Evolutionary conservation across 2,113 vertebrate species (phyloP), one percentile per base, ranked within the genome.

Genomic region (Urocolius indicus): DNA sequence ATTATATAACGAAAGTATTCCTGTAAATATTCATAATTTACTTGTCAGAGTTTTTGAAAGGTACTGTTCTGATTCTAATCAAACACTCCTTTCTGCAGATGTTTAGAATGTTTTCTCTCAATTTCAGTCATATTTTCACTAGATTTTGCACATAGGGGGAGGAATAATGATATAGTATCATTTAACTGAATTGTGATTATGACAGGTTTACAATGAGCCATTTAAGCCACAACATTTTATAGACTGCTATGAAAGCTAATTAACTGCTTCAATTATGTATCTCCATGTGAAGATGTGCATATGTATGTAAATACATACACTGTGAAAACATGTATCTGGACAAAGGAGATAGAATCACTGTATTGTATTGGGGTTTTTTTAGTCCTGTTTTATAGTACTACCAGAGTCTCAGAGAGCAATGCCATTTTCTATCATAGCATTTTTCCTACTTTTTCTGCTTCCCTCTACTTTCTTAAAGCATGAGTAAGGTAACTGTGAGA

Each of bases 51-150:
- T 24, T 30, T 94, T 65, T 96, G 88, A 97, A 96, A 95, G 69
- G 24, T 38, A 74, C 24, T 48, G 73, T 72, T 96, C 82, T 41
- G 66, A 88, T 94, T 95, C 79, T 68, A 95, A 90, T 80, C 74
- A 95, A 97, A 85, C 32, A 69, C 18, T 91, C 58, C 34, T 92
- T 96, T 96, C 94, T 88, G 58, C 26, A 84, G 65, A 21, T 96
- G 23, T 92, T 95, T 92, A 93, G 72, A 95, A 84, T 72, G 45
- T 15, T 93, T 97, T 96, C 52, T 93, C 52, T 41, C 17, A 78
- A 9, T 95, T 97, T 94, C 85, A 92, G 49, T 94, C 85, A 85
- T 72, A 17, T 91, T 97, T 97, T 95, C 88, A 61, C 71, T 82
- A 90, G 67, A 92, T 89, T 90, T 85, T 87, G 16, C 73, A 82